Evolutionary conservation across 2,888 invertebrate species (phyloP).

Genomic region (Gnatocerus cornutus): DNA sequence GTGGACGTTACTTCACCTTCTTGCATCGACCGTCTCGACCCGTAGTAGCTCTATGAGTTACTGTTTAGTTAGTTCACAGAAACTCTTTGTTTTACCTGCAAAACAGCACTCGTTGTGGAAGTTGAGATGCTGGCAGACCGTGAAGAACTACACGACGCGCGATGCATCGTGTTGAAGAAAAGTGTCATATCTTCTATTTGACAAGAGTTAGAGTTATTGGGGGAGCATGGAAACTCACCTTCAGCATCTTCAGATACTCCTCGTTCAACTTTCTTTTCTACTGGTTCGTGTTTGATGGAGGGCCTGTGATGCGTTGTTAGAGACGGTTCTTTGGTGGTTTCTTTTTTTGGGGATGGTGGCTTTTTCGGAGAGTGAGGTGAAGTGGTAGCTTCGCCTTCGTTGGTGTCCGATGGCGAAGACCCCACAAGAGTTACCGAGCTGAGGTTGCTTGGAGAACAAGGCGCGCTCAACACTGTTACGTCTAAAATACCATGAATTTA

Average conservation of each 20-base stretch:
- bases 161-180: slow-evolving; percentile 61
- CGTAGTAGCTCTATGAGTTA: slow-evolving; percentile 71
- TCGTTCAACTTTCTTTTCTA: slow-evolving; percentile 55
- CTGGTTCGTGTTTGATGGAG: slow-evolving; percentile 29
- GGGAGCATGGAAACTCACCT: slow-evolving; percentile 51
- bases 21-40: slow-evolving; percentile 71
- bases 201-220: slow-evolving; percentile 20
- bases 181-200: slow-evolving; percentile 56
- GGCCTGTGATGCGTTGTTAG: slow-evolving; percentile 32
- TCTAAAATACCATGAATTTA: slow-evolving; percentile 60
- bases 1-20: slow-evolving; percentile 70
- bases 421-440: slow-evolving; percentile 84
- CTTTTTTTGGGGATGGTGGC: slow-evolving; percentile 44
- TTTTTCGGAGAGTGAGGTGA: slow-evolving; percentile 55
- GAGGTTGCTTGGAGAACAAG: slow-evolving; percentile 83
- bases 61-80: neutral
- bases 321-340: slow-evolving; percentile 51
- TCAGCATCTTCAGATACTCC: slow-evolving; percentile 61
- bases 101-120: slow-evolving; percentile 61
- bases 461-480: slow-evolving; percentile 73
- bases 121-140: slow-evolving; percentile 68
- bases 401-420: slow-evolving; percentile 73
- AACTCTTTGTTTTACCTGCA: slow-evolving; percentile 60
- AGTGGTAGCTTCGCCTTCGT: slow-evolving; percentile 50
- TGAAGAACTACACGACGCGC: slow-evolving; percentile 66